These are phyloP conservation scores for Mactra quadrangularis DNA, from an alignment of 1,140 invertebrate genomes.

Conservation along the genomic window DNA sequence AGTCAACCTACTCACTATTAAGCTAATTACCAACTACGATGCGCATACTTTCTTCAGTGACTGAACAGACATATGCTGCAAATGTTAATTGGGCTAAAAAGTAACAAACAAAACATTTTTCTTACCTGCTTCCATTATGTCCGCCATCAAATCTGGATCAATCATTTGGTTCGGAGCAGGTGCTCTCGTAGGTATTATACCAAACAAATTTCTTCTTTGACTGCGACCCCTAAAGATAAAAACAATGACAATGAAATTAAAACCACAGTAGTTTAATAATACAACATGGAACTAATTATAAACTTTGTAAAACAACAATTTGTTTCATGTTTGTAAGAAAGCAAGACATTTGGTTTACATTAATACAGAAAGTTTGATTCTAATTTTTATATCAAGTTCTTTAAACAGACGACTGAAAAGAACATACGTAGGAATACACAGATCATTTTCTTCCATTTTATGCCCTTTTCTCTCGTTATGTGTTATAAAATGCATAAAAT, in stretches of 20 bases:
- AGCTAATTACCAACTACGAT: no score
- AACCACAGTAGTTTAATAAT: no score
- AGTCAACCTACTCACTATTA: no score
- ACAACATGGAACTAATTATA: background rate
- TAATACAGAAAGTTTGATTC: background rate
- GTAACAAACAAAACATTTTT: background rate
- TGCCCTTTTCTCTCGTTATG: no score
- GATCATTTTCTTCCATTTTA: no score
- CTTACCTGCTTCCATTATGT: slow-evolving; percentile 2
- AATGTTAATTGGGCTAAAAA: background rate
- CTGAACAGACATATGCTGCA: no score
- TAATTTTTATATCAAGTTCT: background rate
- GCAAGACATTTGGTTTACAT: background rate
- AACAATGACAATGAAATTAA: no score
- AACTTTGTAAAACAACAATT: background rate
- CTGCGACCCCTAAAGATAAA: background rate
- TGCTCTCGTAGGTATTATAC: background rate
- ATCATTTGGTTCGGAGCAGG: background rate
- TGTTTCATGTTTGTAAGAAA: background rate
- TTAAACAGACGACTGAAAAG: background rate
- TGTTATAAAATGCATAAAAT: no score
- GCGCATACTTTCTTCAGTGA: no score
- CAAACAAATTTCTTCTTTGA: background rate
- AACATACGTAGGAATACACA: no score
- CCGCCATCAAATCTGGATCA: slow-evolving; percentile 10